These are phyloP conservation scores for Calcarius ornatus DNA, from an alignment of 2,113 vertebrate species.

Conservation along the genomic window DNA sequence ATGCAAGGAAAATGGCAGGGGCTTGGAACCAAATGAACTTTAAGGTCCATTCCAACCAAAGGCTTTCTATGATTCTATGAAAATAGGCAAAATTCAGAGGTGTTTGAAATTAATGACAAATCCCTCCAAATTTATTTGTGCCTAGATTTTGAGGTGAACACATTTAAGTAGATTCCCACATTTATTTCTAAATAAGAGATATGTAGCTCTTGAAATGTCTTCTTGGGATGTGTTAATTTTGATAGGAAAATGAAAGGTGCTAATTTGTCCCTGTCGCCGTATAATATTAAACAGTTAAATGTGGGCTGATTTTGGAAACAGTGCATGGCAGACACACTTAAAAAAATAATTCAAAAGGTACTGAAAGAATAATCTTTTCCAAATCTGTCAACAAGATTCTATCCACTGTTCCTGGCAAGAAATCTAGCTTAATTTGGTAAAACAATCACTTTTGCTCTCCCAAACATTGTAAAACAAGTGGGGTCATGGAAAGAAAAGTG, in stretches of 20 bases:
- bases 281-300: slow-evolving; percentile 51
- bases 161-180: not conserved
- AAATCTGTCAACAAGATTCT: slow-evolving; percentile 51
- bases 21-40: not conserved
- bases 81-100: not conserved
- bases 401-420: slow-evolving; percentile 45
- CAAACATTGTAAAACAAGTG: slow-evolving; percentile 15
- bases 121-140: not conserved
- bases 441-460: slow-evolving; percentile 21
- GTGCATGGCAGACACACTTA: slow-evolving; percentile 8
- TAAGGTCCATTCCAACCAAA: not conserved
- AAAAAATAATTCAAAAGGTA: slow-evolving; percentile 37
- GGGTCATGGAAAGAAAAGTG: slow-evolving; percentile 23
- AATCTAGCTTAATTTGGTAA: slow-evolving; percentile 19
- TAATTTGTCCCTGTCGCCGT: slow-evolving; percentile 47
- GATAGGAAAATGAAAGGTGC: slow-evolving; percentile 41
- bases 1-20: not conserved
- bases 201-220: not conserved
- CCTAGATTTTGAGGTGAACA: not conserved
- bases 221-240: slow-evolving; percentile 33
- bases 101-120: not conserved
- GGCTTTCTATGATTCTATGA: not conserved
- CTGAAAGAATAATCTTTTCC: slow-evolving; percentile 53
- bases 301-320: slow-evolving; percentile 22
- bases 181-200: not conserved